Evolutionary conservation across 2,797 vertebrate species (phyloP).

Genomic region (Notolepis coatsorum): DNA sequence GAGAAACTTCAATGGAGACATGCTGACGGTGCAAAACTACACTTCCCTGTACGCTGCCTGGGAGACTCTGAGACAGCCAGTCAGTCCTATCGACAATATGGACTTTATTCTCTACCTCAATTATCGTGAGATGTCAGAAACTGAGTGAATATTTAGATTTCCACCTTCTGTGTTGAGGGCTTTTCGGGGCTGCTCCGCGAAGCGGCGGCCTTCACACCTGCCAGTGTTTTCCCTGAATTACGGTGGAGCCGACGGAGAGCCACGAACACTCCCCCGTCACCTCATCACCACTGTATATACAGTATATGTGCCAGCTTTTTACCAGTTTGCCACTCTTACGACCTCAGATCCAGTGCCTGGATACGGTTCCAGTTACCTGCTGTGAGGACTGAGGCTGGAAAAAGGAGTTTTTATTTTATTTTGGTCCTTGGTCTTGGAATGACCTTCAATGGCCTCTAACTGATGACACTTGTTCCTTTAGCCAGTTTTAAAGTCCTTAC

Average conservation of each 20-base stretch:
- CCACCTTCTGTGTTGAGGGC: constrained; percentile 47
- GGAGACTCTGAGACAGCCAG: constrained; percentile 9
- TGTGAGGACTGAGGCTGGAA: too few species aligned
- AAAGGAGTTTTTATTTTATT: too few species aligned
- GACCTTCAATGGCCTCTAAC: too few species aligned
- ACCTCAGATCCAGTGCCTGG: too few species aligned
- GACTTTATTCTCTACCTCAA: background rate
- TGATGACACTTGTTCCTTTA: too few species aligned
- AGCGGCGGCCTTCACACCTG: constrained; percentile 74
- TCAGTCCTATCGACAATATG: background rate
- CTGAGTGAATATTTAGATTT: constrained; percentile 70
- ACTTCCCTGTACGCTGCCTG: constrained; percentile 9
- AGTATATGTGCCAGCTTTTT: too few species aligned
- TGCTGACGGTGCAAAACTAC: constrained; percentile 48
- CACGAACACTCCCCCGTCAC: constrained; percentile 26
- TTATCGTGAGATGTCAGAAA: too few species aligned
- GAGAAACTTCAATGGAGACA: constrained; percentile 46
- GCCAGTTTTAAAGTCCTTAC: too few species aligned
- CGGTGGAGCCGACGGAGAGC: constrained; percentile 43
- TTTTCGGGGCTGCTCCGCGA: constrained; percentile 10
- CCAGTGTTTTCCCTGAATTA: constrained; percentile 61
- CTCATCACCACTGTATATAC: too few species aligned
- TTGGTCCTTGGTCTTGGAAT: too few species aligned
- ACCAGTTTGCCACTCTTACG: too few species aligned
- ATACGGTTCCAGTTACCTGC: too few species aligned